These are phyloP conservation scores for Tyrophagus putrescentiae DNA, from an alignment of 1,140 invertebrate genomes.

Conservation along the genomic window DNA sequence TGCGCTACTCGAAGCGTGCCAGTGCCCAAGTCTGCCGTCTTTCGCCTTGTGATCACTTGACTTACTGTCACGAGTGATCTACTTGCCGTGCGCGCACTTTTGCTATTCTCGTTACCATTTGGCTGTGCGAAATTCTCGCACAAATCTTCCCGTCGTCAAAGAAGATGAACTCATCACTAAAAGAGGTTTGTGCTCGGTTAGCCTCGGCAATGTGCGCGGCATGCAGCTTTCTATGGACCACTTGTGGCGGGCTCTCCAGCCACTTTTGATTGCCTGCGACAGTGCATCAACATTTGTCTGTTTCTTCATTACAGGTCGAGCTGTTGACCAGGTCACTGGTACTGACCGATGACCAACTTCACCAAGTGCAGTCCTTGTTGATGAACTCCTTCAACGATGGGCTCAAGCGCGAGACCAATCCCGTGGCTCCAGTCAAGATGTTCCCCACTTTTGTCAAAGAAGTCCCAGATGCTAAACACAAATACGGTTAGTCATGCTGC, in stretches of 20 bases:
- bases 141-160: too few relatives aligned
- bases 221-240: too few relatives aligned
- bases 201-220: neutral
- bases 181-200: neutral
- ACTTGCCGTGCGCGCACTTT: too few relatives aligned
- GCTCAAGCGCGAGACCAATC: conserved; percentile 56
- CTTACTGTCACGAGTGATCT: too few relatives aligned
- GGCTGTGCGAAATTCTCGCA: too few relatives aligned
- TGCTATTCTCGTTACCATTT: too few relatives aligned
- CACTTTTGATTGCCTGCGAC: too few relatives aligned
- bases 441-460: conserved; percentile 91
- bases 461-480: conserved; percentile 83
- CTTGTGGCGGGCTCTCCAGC: too few relatives aligned
- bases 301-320: conserved; percentile 6
- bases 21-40: too few relatives aligned
- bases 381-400: conserved; percentile 59
- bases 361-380: conserved; percentile 57
- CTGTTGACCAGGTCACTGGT: conserved; percentile 64
- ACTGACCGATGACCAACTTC: conserved; percentile 59
- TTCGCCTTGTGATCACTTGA: too few relatives aligned
- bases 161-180: neutral
- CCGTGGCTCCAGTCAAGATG: conserved; percentile 64
- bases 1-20: too few relatives aligned
- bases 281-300: too few relatives aligned
- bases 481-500: conserved; percentile 23